phyloP scores from a whole-genome alignment of 2,113 vertebrate species.

The Tragelaphus imberbis region DNA sequence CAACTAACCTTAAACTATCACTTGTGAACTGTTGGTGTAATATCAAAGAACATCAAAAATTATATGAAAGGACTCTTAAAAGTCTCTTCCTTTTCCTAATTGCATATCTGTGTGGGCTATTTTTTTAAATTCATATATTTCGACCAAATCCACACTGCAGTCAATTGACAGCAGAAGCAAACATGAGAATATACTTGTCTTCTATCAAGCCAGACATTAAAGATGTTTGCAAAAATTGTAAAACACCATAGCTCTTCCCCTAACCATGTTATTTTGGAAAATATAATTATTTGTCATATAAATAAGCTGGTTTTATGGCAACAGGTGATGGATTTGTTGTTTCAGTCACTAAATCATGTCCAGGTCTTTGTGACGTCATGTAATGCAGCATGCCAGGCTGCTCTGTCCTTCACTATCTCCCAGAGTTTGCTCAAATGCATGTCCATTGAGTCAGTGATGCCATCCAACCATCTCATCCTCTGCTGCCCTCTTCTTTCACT shows the following conservation, averaged over 20 bases:
- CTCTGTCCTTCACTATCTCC: background rate
- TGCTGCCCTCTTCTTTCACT: background rate
- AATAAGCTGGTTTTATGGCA: background rate
- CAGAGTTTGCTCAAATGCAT: background rate
- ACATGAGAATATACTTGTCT: background rate
- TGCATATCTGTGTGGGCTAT: background rate
- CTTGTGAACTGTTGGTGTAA: background rate
- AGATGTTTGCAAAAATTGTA: background rate
- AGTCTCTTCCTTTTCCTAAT: background rate
- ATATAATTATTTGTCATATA: slow-evolving; percentile 5
- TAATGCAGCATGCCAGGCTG: background rate
- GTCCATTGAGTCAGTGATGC: background rate
- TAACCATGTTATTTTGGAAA: background rate
- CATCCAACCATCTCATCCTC: background rate
- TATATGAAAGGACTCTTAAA: background rate
- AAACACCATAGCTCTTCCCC: background rate
- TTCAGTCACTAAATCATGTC: background rate
- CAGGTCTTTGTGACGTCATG: background rate
- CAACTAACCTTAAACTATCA: background rate
- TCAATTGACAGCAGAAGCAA: background rate
- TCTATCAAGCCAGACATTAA: background rate
- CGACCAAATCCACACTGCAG: background rate
- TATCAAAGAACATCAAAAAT: background rate
- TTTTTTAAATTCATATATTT: background rate
- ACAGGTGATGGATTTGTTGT: background rate